These are phyloP conservation scores for Agelastica alni DNA, from an alignment of 2,888 invertebrate species.

Conservation along the genomic window DNA sequence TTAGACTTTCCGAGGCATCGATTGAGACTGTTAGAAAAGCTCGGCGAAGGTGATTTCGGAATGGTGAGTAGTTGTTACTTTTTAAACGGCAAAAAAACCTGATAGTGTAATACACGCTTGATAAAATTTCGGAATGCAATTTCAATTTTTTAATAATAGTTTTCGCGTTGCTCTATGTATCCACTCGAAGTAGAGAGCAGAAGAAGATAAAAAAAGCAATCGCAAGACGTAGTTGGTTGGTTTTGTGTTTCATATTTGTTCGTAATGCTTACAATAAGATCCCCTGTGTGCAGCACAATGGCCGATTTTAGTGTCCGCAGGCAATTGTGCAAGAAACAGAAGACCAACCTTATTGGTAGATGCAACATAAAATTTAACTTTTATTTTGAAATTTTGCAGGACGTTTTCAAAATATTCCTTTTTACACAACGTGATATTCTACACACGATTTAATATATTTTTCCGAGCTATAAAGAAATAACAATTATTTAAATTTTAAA, in stretches of 20 bases:
- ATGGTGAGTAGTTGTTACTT: conserved; percentile 73
- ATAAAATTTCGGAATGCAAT: too few relatives aligned
- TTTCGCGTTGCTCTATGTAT: conserved; percentile 13
- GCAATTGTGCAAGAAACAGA: background rate
- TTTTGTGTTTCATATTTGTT: conserved; percentile 30
- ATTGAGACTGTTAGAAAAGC: conserved; percentile 79
- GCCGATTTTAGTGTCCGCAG: conserved; percentile 7
- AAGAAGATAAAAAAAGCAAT: conserved; percentile 24
- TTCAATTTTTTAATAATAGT: conserved; percentile 10
- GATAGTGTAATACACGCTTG: background rate
- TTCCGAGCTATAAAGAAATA: too few relatives aligned
- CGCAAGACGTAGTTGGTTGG: conserved; percentile 26
- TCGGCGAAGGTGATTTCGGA: conserved; percentile 87
- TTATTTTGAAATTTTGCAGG: too few relatives aligned
- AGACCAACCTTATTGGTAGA: background rate
- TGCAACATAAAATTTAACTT: background rate
- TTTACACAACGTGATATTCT: too few relatives aligned
- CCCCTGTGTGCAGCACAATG: conserved; percentile 20
- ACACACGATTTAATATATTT: too few relatives aligned
- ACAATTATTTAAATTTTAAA: too few relatives aligned
- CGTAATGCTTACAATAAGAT: conserved; percentile 26
- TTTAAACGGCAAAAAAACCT: background rate
- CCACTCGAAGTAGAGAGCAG: conserved; percentile 1
- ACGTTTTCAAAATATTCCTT: too few relatives aligned
- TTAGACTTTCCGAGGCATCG: conserved; percentile 83